Evolutionary conservation across 1,140 invertebrate species (phyloP).

Genomic region (Octopus bimaculoides): DNA sequence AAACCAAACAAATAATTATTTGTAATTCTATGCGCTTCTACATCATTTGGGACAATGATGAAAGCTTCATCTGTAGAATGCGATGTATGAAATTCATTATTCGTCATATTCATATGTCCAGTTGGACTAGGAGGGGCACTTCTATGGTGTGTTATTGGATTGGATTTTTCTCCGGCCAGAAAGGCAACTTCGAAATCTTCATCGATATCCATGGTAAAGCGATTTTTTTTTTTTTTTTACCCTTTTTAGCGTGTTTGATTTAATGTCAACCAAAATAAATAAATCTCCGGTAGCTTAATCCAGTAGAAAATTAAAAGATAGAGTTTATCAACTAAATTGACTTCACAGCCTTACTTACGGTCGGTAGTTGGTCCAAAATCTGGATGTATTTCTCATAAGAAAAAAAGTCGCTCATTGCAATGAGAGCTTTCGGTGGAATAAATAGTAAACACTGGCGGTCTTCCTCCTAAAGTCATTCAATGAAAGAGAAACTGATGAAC

Average conservation of each 20-base stretch:
- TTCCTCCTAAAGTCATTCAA: too few species aligned
- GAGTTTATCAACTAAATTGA: too few species aligned
- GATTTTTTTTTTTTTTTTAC: not conserved
- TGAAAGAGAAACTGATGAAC: too few species aligned
- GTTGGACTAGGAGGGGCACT: not conserved
- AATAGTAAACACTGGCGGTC: too few species aligned
- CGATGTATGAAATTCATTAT: not conserved
- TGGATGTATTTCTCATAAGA: too few species aligned
- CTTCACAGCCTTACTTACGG: too few species aligned
- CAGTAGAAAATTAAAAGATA: too few species aligned
- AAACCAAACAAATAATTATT: conserved; percentile 47
- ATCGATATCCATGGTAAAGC: not conserved
- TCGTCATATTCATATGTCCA: not conserved
- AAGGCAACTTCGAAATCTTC: not conserved
- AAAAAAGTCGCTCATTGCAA: too few species aligned
- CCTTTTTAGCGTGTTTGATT: not conserved
- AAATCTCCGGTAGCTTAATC: not conserved
- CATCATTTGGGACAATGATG: conserved; percentile 19
- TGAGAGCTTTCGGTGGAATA: too few species aligned
- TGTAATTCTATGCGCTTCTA: conserved; percentile 31
- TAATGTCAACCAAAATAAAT: not conserved
- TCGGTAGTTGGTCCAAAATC: too few species aligned
- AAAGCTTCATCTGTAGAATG: conserved; percentile 5
- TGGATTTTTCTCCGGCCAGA: not conserved
- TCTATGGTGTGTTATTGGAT: not conserved